phyloP scores from a whole-genome alignment of 2,888 invertebrate genomes.

The Papilio protenor region DNA sequence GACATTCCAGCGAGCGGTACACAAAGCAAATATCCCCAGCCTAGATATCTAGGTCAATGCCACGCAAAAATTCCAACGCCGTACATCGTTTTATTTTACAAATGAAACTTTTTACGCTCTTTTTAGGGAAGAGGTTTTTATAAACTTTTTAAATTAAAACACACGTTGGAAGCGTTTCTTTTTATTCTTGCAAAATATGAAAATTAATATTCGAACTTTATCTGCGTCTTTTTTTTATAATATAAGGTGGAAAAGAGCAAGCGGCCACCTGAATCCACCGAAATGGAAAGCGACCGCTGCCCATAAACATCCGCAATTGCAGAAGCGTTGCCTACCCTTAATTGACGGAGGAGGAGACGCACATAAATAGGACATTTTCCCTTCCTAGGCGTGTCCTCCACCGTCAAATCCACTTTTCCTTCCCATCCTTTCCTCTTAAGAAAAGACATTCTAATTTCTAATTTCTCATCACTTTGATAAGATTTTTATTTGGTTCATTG shows the following conservation, averaged over 20 bases:
- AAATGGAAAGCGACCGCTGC: too few species aligned
- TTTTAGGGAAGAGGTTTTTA: conserved; percentile 13
- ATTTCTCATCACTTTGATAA: not conserved
- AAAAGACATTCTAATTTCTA: too few species aligned
- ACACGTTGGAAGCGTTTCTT: not conserved
- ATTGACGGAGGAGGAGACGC: too few species aligned
- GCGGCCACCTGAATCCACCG: too few species aligned
- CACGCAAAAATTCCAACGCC: conserved; percentile 41
- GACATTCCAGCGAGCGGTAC: conserved; percentile 43
- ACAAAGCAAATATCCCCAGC: conserved; percentile 44
- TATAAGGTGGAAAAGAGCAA: too few species aligned
- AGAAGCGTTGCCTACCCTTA: too few species aligned
- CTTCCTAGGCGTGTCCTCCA: too few species aligned
- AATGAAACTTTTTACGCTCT: conserved; percentile 36
- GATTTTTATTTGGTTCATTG: not conserved
- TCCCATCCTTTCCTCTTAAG: too few species aligned
- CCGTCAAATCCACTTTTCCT: too few species aligned
- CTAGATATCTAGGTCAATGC: conserved; percentile 42
- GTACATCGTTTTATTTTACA: conserved; percentile 31
- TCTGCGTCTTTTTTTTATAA: too few species aligned
- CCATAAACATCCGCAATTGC: too few species aligned
- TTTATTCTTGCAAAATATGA: not conserved
- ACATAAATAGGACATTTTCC: too few species aligned
- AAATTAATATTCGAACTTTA: not conserved
- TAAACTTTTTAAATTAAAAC: not conserved